phyloP scores from a whole-genome alignment of 2,113 vertebrate species.

The Elephas maximus region DNA sequence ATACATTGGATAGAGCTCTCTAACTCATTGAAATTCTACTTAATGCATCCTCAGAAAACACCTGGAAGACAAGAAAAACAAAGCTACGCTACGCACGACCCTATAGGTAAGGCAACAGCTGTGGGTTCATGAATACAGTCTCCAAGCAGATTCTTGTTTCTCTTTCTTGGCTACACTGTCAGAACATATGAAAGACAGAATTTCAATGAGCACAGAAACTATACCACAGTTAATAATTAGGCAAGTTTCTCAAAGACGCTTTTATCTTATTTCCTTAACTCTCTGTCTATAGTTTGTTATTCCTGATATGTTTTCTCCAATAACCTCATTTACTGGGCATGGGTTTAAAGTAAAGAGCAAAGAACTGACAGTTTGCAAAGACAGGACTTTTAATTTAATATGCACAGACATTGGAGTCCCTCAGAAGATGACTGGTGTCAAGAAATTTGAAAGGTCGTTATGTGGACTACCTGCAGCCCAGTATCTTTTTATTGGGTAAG shows the following conservation, averaged over 20 bases:
- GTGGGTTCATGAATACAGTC: not conserved
- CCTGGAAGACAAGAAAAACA: slow-evolving; percentile 48
- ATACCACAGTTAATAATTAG: slow-evolving; percentile 38
- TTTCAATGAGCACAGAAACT: slow-evolving; percentile 66
- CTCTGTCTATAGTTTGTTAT: slow-evolving; percentile 22
- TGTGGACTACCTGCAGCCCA: slow-evolving; percentile 13
- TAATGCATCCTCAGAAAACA: slow-evolving; percentile 74
- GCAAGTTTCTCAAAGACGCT: slow-evolving; percentile 50
- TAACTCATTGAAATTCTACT: slow-evolving; percentile 72
- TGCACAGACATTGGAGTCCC: slow-evolving; percentile 24
- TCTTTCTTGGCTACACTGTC: slow-evolving; percentile 13
- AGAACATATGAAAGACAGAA: slow-evolving; percentile 61
- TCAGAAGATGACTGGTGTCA: slow-evolving; percentile 65
- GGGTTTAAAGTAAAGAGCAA: slow-evolving; percentile 60
- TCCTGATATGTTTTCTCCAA: slow-evolving; percentile 66
- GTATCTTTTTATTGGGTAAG: slow-evolving; percentile 69
- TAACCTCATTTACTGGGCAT: slow-evolving; percentile 45
- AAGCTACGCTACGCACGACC: not conserved
- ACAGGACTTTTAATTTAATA: slow-evolving; percentile 72
- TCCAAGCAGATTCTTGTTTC: slow-evolving; percentile 20
- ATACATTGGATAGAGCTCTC: slow-evolving; percentile 62
- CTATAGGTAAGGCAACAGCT: slow-evolving; percentile 48
- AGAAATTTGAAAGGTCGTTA: slow-evolving; percentile 77
- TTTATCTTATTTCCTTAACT: slow-evolving; percentile 67
- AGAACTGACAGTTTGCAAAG: slow-evolving; percentile 63